Conservation (phyloP, 2,888 invertebrate species). For the Cremastinae sp. region DNA sequence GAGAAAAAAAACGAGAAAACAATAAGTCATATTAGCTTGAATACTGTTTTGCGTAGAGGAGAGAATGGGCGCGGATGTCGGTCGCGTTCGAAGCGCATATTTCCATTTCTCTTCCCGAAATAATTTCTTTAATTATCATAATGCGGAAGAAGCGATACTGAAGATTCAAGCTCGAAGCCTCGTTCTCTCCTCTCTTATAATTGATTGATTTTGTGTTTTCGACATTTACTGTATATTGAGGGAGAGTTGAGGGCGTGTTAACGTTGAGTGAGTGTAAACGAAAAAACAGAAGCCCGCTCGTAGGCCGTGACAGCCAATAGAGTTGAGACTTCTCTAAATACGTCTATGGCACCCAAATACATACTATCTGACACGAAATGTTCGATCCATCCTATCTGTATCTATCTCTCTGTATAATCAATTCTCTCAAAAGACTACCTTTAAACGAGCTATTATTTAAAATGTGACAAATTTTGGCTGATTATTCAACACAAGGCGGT, state of each 20-base stretch:
- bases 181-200: too few species aligned
- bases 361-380: slow-evolving; percentile 81
- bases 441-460: slow-evolving; percentile 71
- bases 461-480: slow-evolving; percentile 73
- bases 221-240: too few species aligned
- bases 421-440: slow-evolving; percentile 72
- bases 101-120: too few species aligned
- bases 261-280: slow-evolving; percentile 64
- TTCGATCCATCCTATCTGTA: slow-evolving; percentile 78
- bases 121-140: slow-evolving; percentile 36
- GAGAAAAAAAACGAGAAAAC: slow-evolving; percentile 62
- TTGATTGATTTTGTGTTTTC: too few species aligned
- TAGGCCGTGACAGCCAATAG: slow-evolving; percentile 70
- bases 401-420: slow-evolving; percentile 74
- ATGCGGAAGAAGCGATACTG: too few species aligned
- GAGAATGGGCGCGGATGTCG: slow-evolving; percentile 58
- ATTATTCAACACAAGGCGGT: slow-evolving; percentile 78
- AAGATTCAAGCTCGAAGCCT: too few species aligned
- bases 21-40: slow-evolving; percentile 69
- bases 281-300: slow-evolving; percentile 71
- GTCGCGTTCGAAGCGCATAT: slow-evolving; percentile 60
- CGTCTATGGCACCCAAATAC: slow-evolving; percentile 83
- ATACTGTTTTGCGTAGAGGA: slow-evolving; percentile 70
- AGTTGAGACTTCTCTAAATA: slow-evolving; percentile 81
- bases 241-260: background rate